These are phyloP conservation scores for Xenops minutus DNA, from an alignment of 2,797 vertebrate genomes.

Conservation along the genomic window DNA sequence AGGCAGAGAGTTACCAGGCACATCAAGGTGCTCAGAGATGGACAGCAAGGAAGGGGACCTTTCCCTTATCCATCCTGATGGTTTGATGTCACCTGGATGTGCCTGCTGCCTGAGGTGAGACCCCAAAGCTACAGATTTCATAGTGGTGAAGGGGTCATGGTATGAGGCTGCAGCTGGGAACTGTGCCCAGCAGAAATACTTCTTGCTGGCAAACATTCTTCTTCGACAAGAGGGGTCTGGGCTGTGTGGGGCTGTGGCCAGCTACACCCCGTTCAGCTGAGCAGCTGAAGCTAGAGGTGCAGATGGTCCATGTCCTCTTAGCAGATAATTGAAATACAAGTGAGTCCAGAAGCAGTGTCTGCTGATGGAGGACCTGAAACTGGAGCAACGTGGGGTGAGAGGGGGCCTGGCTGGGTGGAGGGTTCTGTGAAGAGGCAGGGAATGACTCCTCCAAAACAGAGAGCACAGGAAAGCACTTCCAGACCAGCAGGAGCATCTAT, in stretches of 20 bases:
- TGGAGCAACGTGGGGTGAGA: not conserved
- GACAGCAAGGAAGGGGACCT: not conserved
- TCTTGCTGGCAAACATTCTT: not conserved
- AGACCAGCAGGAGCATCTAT: not conserved
- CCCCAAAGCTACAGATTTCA: not conserved
- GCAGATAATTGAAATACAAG: not conserved
- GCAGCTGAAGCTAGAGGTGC: not conserved
- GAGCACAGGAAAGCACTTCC: not conserved
- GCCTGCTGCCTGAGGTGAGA: not conserved
- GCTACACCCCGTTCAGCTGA: not conserved
- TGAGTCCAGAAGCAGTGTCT: not conserved
- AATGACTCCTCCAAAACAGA: conserved; percentile 4
- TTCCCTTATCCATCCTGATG: not conserved
- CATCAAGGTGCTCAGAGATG: not conserved
- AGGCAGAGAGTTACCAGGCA: not conserved
- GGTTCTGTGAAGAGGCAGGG: not conserved
- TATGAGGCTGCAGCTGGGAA: not conserved
- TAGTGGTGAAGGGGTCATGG: not conserved
- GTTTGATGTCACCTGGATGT: not conserved
- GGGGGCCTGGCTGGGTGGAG: not conserved
- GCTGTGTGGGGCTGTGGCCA: not conserved
- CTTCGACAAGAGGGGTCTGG: not conserved
- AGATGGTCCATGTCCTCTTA: not conserved
- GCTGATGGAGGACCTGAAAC: not conserved
- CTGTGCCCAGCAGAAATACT: not conserved